A percentile compares a stretch with the other conserved stretches of the same genome.
phyloP scores from a whole-genome alignment of 2,797 vertebrate genomes.

The Austrolebias charrua region DNA sequence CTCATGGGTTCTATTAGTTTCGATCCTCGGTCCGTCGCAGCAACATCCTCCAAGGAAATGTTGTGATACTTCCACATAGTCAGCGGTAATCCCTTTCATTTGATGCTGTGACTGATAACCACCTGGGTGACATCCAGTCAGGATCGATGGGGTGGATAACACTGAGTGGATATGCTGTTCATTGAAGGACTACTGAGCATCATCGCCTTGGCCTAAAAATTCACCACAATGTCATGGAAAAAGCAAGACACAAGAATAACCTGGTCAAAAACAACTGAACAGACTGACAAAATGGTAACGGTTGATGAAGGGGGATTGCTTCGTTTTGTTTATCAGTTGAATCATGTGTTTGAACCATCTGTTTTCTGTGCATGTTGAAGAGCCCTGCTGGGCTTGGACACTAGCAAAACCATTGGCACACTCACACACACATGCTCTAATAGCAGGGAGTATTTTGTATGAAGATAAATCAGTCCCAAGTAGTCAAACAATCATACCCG shows the following conservation, averaged over 20 bases:
- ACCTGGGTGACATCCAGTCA: background rate
- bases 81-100: background rate
- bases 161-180: slow-evolving; percentile 9
- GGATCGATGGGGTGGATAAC: slow-evolving; percentile 3
- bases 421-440: slow-evolving; percentile 1
- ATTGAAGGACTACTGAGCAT: slow-evolving; percentile 17
- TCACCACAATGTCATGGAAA: slow-evolving; percentile 24
- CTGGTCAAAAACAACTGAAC: no score
- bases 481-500: no score
- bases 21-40: background rate
- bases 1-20: slow-evolving; percentile 30
- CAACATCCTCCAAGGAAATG: background rate
- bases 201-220: background rate
- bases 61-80: background rate
- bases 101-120: slow-evolving; percentile 7
- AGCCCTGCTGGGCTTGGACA: slow-evolving; percentile 53
- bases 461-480: no score
- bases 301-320: slow-evolving; percentile 2
- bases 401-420: background rate
- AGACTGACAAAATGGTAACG: background rate
- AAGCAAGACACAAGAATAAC: background rate
- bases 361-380: slow-evolving; percentile 43
- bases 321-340: slow-evolving; percentile 8
- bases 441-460: background rate
- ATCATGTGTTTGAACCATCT: slow-evolving; percentile 44